Evolutionary conservation across 2,888 invertebrate genomes (phyloP).

Genomic region (Dolomedes plantarius): DNA sequence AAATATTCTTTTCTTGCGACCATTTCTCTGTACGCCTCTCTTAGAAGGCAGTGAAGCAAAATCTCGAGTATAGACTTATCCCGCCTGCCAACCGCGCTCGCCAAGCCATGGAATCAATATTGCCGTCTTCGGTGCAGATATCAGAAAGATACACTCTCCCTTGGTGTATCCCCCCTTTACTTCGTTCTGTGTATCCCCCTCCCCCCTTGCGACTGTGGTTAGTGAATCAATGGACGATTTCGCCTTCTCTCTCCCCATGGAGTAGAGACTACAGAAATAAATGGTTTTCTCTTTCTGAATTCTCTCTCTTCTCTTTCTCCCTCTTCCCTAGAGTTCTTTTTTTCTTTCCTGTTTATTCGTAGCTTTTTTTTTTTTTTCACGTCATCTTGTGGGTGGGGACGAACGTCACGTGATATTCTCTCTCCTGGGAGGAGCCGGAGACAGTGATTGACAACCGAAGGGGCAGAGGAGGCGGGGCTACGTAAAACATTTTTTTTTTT

Average conservation of each 20-base stretch:
- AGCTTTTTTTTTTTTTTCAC: constrained; percentile 31
- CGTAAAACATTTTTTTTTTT: constrained; percentile 34
- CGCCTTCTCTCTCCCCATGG: constrained; percentile 47
- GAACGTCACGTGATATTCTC: constrained; percentile 64
- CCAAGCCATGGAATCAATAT: constrained; percentile 64
- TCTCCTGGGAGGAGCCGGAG: constrained; percentile 65
- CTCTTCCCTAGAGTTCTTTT: constrained; percentile 20
- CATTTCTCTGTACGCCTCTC: constrained; percentile 45
- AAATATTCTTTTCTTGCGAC: constrained; percentile 58
- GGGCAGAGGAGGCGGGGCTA: constrained; percentile 51
- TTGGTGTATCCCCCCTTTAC: constrained; percentile 34
- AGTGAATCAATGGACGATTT: constrained; percentile 71
- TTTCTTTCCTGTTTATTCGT: constrained; percentile 28
- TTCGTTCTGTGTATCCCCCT: constrained; percentile 29
- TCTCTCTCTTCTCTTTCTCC: constrained; percentile 49
- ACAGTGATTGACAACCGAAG: constrained; percentile 56
- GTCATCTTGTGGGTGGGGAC: constrained; percentile 61
- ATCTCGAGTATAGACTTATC: constrained; percentile 69
- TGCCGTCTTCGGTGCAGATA: constrained; percentile 65
- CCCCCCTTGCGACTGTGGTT: constrained; percentile 59
- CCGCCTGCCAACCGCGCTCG: constrained; percentile 45
- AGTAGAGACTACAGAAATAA: constrained; percentile 65
- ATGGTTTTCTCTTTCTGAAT: constrained; percentile 69
- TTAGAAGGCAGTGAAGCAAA: constrained; percentile 62
- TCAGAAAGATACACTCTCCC: constrained; percentile 69